Conservation (phyloP, 2,113 vertebrate genomes). For the Steatornis caripensis region DNA sequence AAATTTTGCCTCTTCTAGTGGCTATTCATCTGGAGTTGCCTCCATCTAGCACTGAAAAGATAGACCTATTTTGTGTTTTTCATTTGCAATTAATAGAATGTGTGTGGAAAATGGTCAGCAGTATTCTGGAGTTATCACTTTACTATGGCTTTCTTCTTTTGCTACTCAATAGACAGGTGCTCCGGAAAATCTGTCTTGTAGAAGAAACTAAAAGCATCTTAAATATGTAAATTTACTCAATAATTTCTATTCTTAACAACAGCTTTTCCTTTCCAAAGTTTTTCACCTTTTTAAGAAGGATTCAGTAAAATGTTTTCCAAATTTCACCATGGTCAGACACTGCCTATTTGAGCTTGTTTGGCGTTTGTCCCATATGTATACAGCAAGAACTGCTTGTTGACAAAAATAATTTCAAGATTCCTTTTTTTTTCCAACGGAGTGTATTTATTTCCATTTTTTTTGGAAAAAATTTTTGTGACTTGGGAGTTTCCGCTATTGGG, state of each 20-base stretch:
- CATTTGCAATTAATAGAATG: background rate
- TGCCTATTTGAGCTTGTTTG: background rate
- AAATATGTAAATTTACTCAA: background rate
- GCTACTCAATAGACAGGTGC: background rate
- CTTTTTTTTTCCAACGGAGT: accelerated
- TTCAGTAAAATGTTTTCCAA: background rate
- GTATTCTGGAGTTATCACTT: background rate
- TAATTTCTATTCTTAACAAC: background rate
- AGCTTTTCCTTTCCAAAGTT: background rate
- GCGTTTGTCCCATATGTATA: background rate
- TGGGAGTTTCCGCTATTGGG: background rate
- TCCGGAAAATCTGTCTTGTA: background rate
- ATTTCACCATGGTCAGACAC: background rate
- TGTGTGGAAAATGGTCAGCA: background rate
- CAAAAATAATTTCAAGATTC: background rate
- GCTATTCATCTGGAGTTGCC: background rate
- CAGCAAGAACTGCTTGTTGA: background rate
- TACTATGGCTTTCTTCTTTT: background rate
- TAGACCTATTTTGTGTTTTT: background rate
- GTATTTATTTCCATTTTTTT: too few species aligned
- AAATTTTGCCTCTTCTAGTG: background rate
- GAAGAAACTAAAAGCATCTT: background rate
- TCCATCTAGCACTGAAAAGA: background rate
- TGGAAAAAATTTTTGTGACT: too few species aligned
- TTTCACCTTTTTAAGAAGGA: background rate